These are phyloP conservation scores for Sapajus apella DNA, from an alignment of 2,113 vertebrate species.

Conservation along the genomic window DNA sequence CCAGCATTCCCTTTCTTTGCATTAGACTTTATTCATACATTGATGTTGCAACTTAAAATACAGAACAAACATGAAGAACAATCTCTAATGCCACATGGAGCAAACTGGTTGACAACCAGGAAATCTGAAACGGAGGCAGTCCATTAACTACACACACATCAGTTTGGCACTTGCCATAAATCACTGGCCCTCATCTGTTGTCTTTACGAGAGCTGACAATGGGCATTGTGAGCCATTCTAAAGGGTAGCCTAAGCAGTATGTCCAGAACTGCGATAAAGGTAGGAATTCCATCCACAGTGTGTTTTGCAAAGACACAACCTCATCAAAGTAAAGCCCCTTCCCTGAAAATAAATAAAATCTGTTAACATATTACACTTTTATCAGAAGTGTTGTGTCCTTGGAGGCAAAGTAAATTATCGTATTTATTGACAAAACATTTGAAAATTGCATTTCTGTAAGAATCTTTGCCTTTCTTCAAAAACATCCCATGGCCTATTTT, in stretches of 20 bases:
- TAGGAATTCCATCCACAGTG: neutral
- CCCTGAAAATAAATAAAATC: neutral
- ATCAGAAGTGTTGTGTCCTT: neutral
- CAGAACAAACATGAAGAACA: neutral
- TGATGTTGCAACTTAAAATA: neutral
- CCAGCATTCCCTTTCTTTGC: neutral
- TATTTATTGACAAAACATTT: neutral
- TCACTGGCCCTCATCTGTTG: neutral
- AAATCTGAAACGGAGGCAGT: neutral
- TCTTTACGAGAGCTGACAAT: neutral
- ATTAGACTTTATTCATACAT: neutral
- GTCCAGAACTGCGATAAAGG: neutral
- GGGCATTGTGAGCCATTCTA: neutral
- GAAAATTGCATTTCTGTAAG: neutral
- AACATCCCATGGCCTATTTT: neutral
- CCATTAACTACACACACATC: neutral
- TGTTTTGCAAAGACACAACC: neutral
- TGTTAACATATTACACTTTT: neutral
- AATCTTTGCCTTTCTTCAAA: constrained; percentile 27
- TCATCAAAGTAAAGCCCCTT: neutral
- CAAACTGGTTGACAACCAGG: neutral
- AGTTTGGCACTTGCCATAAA: neutral
- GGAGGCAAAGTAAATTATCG: neutral
- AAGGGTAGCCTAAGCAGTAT: neutral
- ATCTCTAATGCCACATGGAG: neutral